Base-by-base conservation (phyloP, 2,113 vertebrate species). In the Galeopterus variegatus region DNA sequence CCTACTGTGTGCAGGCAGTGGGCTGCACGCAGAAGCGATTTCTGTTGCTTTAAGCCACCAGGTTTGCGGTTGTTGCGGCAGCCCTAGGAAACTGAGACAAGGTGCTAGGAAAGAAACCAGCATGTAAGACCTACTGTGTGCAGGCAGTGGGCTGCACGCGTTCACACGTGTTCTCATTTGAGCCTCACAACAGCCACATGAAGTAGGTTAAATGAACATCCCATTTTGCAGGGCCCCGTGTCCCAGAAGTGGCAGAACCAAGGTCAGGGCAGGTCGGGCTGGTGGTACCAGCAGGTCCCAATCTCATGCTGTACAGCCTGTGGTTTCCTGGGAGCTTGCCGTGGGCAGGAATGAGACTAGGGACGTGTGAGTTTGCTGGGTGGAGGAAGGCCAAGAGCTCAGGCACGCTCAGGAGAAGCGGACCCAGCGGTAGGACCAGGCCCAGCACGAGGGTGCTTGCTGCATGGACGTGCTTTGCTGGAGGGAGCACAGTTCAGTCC, bases 371-470 rank as follows among this genome's bases (percentile, higher is more conserved):
- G 8, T 76, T 48, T 26, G 45, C 60, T 18, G 31, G 18, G 2
- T 33, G 18, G 6, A 11, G 23, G 5, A 28, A 48, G 31, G 52
- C 6, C 5, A 0, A 1, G n/a, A 3, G 13, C 21, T 14, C 26
- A 19, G 72, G 26, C 9, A 0, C 17, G 3, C 2, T 84, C 1
- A 1, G 76, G 84, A 69, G 58, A 33, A 70, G 3, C 23, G 33
- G 36, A 73, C 62, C 60, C 3, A 15, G 19, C 6, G 28, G 83
- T 5, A 31, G 79, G 64, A 33, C 6, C 28, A 62, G 31, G n/a
- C n/a, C 5, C 0, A 0, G 45, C 3, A 3, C 1, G 18, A 31
- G 54, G 73, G 24, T 3, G 1, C 81, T 6, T 15, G 19, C 41
- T 5, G 18, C 45, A 50, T 6, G 45, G 21, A 9, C 9, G 4